Percentiles rank a stretch among this genome's conserved stretches.
These are phyloP conservation scores for Trypoxylon attenuatum DNA, from an alignment of 2,888 invertebrate species.

Conservation along the genomic window DNA sequence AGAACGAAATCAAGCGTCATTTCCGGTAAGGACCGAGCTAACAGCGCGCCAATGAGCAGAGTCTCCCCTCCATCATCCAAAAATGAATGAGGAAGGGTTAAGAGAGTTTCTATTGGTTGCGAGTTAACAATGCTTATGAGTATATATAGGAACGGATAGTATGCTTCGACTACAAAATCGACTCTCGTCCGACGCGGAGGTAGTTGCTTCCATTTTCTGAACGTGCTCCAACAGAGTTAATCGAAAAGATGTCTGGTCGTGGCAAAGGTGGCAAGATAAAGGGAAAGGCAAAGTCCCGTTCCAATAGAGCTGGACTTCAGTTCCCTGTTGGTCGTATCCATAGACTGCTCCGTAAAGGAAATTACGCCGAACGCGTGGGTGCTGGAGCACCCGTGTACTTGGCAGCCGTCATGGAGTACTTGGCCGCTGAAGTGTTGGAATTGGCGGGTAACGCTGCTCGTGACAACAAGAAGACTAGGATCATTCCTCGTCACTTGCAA, in stretches of 20 bases:
- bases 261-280: conserved; percentile 69
- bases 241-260: conserved; percentile 61
- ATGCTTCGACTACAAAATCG: background rate
- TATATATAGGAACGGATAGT: too few species aligned
- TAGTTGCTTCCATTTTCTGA: background rate
- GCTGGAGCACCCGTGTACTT: conserved; percentile 77
- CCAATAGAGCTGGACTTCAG: conserved; percentile 77
- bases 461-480: conserved; percentile 82
- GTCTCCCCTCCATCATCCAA: background rate
- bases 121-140: too few species aligned
- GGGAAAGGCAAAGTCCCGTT: conserved; percentile 76
- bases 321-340: conserved; percentile 80
- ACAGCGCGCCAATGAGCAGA: background rate
- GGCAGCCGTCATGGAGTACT: conserved; percentile 80
- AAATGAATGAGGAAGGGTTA: too few species aligned
- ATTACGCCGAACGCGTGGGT: conserved; percentile 79
- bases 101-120: too few species aligned
- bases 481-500: conserved; percentile 70
- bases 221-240: too few species aligned
- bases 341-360: conserved; percentile 78
- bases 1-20: background rate
- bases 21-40: background rate
- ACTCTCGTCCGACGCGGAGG: background rate
- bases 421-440: conserved; percentile 83
- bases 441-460: conserved; percentile 81